Conservation (phyloP, 1,140 invertebrate genomes). For the Sarcophaga bullata region DNA sequence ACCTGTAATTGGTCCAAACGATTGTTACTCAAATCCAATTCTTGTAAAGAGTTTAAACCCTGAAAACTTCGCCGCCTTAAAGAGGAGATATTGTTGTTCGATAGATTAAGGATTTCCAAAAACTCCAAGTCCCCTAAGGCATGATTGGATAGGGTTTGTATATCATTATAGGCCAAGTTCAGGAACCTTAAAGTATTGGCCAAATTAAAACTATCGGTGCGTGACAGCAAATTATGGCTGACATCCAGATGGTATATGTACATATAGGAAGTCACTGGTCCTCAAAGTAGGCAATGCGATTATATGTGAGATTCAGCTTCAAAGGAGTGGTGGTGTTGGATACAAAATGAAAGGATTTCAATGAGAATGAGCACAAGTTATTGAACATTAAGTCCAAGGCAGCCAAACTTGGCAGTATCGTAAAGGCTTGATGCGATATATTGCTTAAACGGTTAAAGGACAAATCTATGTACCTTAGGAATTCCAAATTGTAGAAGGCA, state of each 20-base stretch:
- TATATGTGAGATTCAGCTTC: conserved; percentile 76
- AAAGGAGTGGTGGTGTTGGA: conserved; percentile 72
- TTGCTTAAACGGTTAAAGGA: conserved; percentile 74
- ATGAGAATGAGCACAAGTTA: conserved; percentile 73
- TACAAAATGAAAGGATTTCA: conserved; percentile 75
- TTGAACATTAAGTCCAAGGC: conserved; percentile 80
- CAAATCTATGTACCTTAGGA: conserved; percentile 76
- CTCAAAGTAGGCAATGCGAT: conserved; percentile 72
- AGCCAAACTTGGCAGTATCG: conserved; percentile 74
- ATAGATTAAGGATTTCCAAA: conserved; percentile 79
- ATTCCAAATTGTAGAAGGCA: conserved; percentile 75
- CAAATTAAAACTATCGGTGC: conserved; percentile 74
- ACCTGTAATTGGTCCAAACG: conserved; percentile 78
- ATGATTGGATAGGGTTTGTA: conserved; percentile 75
- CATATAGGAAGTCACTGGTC: conserved; percentile 68
- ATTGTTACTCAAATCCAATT: conserved; percentile 83
- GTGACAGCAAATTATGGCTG: conserved; percentile 74
- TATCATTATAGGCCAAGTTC: conserved; percentile 79
- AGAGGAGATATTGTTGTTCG: conserved; percentile 78
- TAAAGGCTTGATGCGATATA: conserved; percentile 73
- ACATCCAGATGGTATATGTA: conserved; percentile 77
- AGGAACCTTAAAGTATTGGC: conserved; percentile 73
- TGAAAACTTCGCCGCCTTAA: conserved; percentile 80
- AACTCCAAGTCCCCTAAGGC: conserved; percentile 75
- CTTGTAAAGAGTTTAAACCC: conserved; percentile 77